phyloP scores from a whole-genome alignment of 2,113 vertebrate species.

The Tetraodon nigroviridis region DNA sequence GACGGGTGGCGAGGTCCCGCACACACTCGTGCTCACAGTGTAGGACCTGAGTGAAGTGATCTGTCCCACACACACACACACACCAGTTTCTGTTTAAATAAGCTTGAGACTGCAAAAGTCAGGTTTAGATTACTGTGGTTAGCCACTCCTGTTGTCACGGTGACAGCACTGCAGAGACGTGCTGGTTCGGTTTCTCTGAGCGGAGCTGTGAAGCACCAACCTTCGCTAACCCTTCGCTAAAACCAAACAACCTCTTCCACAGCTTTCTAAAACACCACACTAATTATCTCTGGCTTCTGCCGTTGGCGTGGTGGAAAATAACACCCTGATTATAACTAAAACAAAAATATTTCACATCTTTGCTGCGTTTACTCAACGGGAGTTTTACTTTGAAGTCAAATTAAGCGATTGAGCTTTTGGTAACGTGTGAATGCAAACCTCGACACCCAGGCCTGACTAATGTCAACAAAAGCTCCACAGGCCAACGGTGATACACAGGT shows the following conservation, averaged over 20 bases:
- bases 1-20: constrained; percentile 87
- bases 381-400: neutral
- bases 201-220: constrained; percentile 2
- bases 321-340: constrained; percentile 41
- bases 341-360: constrained; percentile 33
- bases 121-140: too few relatives aligned
- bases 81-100: neutral
- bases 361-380: constrained; percentile 24
- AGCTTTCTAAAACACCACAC: neutral
- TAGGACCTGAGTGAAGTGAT: constrained; percentile 92
- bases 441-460: constrained; percentile 19
- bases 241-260: neutral
- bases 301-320: constrained; percentile 18
- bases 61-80: constrained; percentile 61
- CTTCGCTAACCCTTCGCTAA: neutral
- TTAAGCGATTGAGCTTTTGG: constrained; percentile 41
- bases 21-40: constrained; percentile 91
- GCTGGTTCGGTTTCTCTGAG: constrained; percentile 12
- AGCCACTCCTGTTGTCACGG: constrained; percentile 13
- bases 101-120: neutral
- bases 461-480: constrained; percentile 19
- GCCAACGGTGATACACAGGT: neutral
- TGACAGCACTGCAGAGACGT: constrained; percentile 3
- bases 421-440: constrained; percentile 24
- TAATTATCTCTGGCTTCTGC: too few relatives aligned